Evolutionary conservation across 2,797 vertebrate species (phyloP).

Genomic region (Liasis olivaceus): DNA sequence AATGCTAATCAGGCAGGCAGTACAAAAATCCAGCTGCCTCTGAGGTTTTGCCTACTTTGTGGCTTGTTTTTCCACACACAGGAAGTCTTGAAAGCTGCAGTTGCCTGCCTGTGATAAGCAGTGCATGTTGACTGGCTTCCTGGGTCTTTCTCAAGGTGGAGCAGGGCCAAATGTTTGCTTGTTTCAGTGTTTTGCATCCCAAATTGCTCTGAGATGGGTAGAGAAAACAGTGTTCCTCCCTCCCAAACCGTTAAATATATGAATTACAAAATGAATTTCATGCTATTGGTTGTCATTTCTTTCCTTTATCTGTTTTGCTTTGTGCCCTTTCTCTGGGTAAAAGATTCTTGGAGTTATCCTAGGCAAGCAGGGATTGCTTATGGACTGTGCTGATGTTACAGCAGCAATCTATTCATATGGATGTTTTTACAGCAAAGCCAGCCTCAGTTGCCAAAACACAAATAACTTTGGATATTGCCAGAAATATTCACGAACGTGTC

Average conservation of each 20-base stretch:
- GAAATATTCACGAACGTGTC: background rate
- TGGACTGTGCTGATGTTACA: background rate
- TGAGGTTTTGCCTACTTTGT: constrained; percentile 2
- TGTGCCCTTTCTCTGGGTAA: background rate
- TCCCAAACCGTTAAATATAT: background rate
- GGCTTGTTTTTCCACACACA: background rate
- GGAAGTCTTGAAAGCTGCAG: background rate
- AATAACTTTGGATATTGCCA: background rate
- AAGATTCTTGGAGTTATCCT: background rate
- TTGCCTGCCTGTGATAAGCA: constrained; percentile 10
- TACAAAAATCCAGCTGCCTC: constrained; percentile 1
- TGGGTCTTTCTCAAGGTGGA: background rate
- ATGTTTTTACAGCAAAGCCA: background rate
- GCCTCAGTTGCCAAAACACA: no score
- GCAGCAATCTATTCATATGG: background rate
- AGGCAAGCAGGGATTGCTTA: no score
- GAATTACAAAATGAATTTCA: background rate
- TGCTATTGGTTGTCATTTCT: background rate
- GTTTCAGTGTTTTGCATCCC: background rate
- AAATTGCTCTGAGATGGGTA: background rate
- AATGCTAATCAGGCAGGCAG: constrained; percentile 30
- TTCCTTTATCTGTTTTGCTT: background rate
- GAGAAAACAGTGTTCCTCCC: background rate
- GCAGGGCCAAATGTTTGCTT: background rate
- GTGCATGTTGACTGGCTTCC: background rate